Evolutionary conservation across 1,140 invertebrate genomes (phyloP).

Genomic region (Neodiprion fabricii): DNA sequence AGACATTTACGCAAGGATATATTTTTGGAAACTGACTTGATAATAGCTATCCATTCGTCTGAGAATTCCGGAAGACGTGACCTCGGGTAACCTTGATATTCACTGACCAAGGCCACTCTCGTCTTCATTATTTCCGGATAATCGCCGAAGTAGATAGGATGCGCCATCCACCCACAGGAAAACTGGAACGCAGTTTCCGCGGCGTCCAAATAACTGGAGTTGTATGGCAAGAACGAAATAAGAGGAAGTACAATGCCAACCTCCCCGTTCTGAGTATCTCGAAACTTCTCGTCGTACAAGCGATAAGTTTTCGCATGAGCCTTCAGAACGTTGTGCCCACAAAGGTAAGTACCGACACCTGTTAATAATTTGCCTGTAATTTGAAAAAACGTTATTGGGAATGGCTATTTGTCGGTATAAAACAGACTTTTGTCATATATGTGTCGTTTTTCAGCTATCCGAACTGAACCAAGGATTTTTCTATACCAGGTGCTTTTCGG

Average conservation of each 20-base stretch:
- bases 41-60: constrained; percentile 43
- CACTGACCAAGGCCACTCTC: constrained; percentile 59
- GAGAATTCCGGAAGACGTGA: constrained; percentile 61
- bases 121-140: constrained; percentile 52
- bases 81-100: constrained; percentile 53
- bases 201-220: neutral
- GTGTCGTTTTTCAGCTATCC: neutral
- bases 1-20: neutral
- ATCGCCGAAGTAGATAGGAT: constrained; percentile 24
- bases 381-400: too few species aligned
- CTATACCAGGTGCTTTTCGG: neutral
- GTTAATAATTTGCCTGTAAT: constrained; percentile 51
- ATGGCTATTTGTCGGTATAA: neutral
- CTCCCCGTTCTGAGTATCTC: neutral
- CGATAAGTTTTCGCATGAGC: constrained; percentile 60
- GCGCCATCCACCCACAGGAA: neutral
- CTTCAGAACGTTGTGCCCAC: constrained; percentile 62
- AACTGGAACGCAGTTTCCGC: neutral
- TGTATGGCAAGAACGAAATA: neutral
- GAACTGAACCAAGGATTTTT: neutral
- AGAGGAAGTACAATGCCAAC: neutral
- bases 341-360: constrained; percentile 60
- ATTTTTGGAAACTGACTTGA: neutral
- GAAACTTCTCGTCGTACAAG: neutral
- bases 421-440: neutral